Percentiles rank a stretch among this genome's conserved stretches.
Conservation (phyloP, 2,888 invertebrate genomes). For the Ichneumoninae sp. region DNA sequence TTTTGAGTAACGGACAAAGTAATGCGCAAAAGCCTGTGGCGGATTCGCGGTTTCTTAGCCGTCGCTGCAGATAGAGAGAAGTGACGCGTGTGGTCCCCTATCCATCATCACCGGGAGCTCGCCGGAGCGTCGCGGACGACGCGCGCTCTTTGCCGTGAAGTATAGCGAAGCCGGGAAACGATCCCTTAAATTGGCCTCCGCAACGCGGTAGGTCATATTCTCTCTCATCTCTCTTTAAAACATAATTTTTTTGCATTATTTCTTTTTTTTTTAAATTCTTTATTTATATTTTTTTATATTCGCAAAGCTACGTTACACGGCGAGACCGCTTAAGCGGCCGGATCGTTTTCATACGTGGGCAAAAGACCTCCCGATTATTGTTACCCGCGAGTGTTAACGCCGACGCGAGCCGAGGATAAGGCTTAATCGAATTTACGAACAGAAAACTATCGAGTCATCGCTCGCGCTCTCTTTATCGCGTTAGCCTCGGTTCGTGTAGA, state of each 20-base stretch:
- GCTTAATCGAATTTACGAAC: conserved; percentile 62
- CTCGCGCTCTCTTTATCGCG: conserved; percentile 62
- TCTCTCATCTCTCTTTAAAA: conserved; percentile 39
- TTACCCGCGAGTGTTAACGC: conserved; percentile 8
- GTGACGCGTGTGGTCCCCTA: conserved; percentile 72
- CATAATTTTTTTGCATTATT: neutral
- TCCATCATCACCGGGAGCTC: conserved; percentile 74
- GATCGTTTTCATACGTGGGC: conserved; percentile 20
- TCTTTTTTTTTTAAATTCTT: conserved; percentile 14
- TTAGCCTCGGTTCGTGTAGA: conserved; percentile 64
- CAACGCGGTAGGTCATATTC: conserved; percentile 81
- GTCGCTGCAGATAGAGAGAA: conserved; percentile 47
- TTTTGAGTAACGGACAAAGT: conserved; percentile 14
- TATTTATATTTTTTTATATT: conserved; percentile 1
- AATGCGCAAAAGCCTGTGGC: conserved; percentile 3
- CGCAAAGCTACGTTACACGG: neutral
- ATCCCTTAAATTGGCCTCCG: conserved; percentile 82
- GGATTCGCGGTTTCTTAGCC: conserved; percentile 20
- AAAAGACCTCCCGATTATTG: conserved; percentile 12
- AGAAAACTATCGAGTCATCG: conserved; percentile 64
- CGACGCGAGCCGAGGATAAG: conserved; percentile 4
- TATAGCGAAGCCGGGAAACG: conserved; percentile 80
- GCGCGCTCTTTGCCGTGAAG: conserved; percentile 73
- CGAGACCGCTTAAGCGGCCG: neutral
- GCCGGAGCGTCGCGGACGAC: conserved; percentile 77